Conservation (phyloP, 35 echinoderm and acorn worm species). For the Lytechinus variegatus region DNA sequence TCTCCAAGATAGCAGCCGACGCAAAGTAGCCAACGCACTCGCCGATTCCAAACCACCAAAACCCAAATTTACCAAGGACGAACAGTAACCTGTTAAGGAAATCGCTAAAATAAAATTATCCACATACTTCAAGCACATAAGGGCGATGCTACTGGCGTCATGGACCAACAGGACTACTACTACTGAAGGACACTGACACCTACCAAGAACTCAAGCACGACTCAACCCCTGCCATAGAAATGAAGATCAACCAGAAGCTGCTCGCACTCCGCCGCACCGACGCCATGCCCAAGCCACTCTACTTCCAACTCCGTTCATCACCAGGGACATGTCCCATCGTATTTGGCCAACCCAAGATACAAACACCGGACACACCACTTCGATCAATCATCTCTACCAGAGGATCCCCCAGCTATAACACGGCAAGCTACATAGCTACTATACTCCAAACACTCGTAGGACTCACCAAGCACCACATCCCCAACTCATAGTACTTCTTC, state of each 20-base stretch:
- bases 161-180: constrained; percentile 23
- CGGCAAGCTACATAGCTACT: too few relatives aligned
- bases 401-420: too few relatives aligned
- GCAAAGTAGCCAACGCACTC: too few relatives aligned
- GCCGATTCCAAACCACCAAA: too few relatives aligned
- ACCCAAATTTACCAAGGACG: neutral
- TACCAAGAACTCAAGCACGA: too few relatives aligned
- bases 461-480: too few relatives aligned
- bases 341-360: constrained; percentile 58
- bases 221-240: neutral
- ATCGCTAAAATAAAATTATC: neutral
- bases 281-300: neutral
- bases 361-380: constrained; percentile 40
- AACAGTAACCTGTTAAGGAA: neutral
- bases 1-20: too few relatives aligned
- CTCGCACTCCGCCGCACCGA: neutral
- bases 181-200: neutral
- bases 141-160: constrained; percentile 34
- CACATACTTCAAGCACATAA: constrained; percentile 53
- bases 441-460: too few relatives aligned
- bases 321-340: constrained; percentile 28
- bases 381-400: neutral
- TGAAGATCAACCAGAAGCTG: neutral
- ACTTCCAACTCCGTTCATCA: constrained; percentile 34
- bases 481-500: too few relatives aligned